phyloP scores from a whole-genome alignment of 2,113 vertebrate species.

The Cygnus buccinator region DNA sequence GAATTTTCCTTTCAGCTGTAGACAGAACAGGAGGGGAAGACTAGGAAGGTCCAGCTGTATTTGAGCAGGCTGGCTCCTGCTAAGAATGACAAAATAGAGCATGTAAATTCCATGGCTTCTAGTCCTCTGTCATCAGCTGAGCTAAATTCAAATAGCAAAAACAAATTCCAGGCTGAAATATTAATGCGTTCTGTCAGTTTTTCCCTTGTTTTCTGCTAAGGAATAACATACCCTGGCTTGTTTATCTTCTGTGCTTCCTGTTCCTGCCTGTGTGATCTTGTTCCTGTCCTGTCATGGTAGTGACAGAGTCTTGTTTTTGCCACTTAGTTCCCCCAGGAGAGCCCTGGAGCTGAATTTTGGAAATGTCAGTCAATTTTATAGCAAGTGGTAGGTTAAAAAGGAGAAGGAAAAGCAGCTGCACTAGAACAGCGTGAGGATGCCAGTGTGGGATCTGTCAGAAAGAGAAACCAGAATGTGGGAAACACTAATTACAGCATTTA shows the following conservation, averaged over 20 bases:
- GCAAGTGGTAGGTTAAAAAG: constrained; percentile 26
- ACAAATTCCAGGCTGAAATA: constrained; percentile 43
- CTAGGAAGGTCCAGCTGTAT: neutral
- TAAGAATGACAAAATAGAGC: neutral
- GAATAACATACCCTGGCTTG: constrained; percentile 28
- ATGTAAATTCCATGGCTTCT: neutral
- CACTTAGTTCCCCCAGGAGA: constrained; percentile 46
- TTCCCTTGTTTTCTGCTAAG: constrained; percentile 30
- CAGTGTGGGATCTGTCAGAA: constrained; percentile 51
- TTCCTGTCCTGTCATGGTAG: constrained; percentile 17
- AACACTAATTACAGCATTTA: constrained; percentile 56
- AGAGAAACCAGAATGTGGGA: constrained; percentile 33
- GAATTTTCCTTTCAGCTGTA: neutral
- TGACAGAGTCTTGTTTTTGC: constrained; percentile 47
- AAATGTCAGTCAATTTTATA: constrained; percentile 48
- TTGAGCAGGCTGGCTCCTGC: neutral
- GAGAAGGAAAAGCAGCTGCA: constrained; percentile 17
- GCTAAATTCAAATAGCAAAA: constrained; percentile 30
- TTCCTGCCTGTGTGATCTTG: constrained; percentile 52
- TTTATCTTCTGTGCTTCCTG: constrained; percentile 42
- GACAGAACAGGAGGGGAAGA: neutral
- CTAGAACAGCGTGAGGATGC: constrained; percentile 36
- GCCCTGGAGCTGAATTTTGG: constrained; percentile 56
- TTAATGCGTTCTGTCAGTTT: constrained; percentile 57
- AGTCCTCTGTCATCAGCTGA: constrained; percentile 3